Percentiles rank a stretch among this genome's conserved stretches.
phyloP scores from a whole-genome alignment of 2,888 invertebrate species.

The Piscicola geometra region DNA sequence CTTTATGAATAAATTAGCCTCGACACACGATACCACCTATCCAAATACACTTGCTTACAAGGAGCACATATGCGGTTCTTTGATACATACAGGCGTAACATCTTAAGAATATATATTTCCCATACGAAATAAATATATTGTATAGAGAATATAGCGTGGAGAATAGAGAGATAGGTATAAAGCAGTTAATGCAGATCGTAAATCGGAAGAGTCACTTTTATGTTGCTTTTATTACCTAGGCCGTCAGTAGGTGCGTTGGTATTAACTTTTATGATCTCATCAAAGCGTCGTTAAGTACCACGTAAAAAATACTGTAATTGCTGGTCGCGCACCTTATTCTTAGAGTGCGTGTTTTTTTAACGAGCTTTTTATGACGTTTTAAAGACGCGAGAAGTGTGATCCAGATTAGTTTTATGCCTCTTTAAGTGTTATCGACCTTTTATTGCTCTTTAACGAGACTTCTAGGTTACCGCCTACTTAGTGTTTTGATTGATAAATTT shows the following conservation, averaged over 20 bases:
- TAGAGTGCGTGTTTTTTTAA: too few relatives aligned
- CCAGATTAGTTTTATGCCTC: too few relatives aligned
- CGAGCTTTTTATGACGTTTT: too few relatives aligned
- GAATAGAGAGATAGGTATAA: constrained; percentile 2
- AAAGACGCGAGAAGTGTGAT: too few relatives aligned
- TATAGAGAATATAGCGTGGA: constrained; percentile 10
- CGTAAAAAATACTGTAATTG: too few relatives aligned
- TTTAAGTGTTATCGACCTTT: background rate
- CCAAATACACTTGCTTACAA: too few relatives aligned
- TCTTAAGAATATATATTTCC: background rate
- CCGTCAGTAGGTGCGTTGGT: background rate
- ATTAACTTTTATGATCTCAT: background rate
- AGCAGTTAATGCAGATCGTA: constrained; percentile 15
- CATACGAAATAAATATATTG: background rate
- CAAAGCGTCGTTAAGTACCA: too few relatives aligned
- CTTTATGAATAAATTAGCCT: too few relatives aligned
- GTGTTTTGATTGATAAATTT: background rate
- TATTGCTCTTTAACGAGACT: background rate
- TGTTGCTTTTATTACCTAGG: background rate
- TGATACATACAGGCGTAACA: background rate
- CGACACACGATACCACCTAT: too few relatives aligned
- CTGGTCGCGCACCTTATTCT: too few relatives aligned
- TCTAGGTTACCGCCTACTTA: background rate
- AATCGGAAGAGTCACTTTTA: constrained; percentile 10
- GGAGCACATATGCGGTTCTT: too few relatives aligned